phyloP scores from a whole-genome alignment of 2,888 invertebrate genomes.

The Agrilus biguttatus region DNA sequence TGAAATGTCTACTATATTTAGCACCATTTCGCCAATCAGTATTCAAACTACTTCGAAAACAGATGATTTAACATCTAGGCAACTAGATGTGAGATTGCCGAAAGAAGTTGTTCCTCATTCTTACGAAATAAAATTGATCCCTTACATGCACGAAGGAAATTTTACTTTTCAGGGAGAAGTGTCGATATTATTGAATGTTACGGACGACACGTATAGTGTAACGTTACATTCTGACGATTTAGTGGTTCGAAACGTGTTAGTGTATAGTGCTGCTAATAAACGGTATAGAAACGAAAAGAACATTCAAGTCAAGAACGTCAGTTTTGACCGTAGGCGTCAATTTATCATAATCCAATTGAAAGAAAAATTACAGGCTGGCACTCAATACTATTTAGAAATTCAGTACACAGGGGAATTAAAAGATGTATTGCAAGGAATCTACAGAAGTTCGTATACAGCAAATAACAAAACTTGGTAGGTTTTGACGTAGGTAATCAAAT shows the following conservation, averaged over 20 bases:
- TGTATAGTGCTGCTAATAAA: slow-evolving; percentile 8
- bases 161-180: slow-evolving; percentile 67
- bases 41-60: slow-evolving; percentile 3
- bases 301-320: slow-evolving; percentile 13
- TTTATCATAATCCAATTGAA: slow-evolving; percentile 54
- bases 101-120: slow-evolving; percentile 49
- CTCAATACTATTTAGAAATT: slow-evolving; percentile 52
- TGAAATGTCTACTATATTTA: background rate
- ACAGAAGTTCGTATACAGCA: slow-evolving; percentile 63
- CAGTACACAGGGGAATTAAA: slow-evolving; percentile 58
- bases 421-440: slow-evolving; percentile 67
- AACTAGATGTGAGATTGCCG: slow-evolving; percentile 52
- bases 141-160: slow-evolving; percentile 58
- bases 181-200: slow-evolving; percentile 45
- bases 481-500: slow-evolving; percentile 2
- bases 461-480: slow-evolving; percentile 54
- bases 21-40: background rate
- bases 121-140: slow-evolving; percentile 56
- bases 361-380: slow-evolving; percentile 40
- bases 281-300: slow-evolving; percentile 5
- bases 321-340: slow-evolving; percentile 46
- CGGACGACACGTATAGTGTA: slow-evolving; percentile 47
- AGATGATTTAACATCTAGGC: slow-evolving; percentile 5
- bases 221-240: slow-evolving; percentile 64
- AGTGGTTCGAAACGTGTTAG: slow-evolving; percentile 37